phyloP scores from a whole-genome alignment of 2,888 invertebrate species.

The Onchidella celtica region DNA sequence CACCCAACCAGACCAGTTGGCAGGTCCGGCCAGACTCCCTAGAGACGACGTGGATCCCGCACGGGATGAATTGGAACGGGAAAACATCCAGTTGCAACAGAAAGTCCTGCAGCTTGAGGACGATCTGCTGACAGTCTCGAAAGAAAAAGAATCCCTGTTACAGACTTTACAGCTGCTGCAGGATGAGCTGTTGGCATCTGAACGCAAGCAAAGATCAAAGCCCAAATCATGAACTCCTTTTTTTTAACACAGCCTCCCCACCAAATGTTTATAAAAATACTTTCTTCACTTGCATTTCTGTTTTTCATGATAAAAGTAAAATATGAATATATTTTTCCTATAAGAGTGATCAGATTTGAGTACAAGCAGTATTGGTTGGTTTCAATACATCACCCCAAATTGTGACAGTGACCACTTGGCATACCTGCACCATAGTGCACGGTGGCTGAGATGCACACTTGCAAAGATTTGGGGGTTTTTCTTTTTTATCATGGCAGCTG shows the following conservation, averaged over 20 bases:
- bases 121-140: constrained; percentile 58
- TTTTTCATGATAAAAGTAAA: too few species aligned
- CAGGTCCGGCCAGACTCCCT: background rate
- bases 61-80: constrained; percentile 55
- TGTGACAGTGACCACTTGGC: too few species aligned
- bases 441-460: too few species aligned
- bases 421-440: too few species aligned
- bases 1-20: background rate
- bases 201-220: constrained; percentile 52
- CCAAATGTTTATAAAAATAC: too few species aligned
- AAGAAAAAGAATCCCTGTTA: constrained; percentile 69
- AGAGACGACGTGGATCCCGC: constrained; percentile 37
- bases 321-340: too few species aligned
- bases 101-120: constrained; percentile 64
- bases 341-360: too few species aligned
- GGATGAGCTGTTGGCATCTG: constrained; percentile 71
- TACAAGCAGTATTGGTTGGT: too few species aligned
- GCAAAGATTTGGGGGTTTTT: too few species aligned
- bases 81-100: constrained; percentile 63
- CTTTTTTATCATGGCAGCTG: too few species aligned
- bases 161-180: constrained; percentile 68
- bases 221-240: constrained; percentile 20
- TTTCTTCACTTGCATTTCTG: too few species aligned
- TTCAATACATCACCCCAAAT: too few species aligned
- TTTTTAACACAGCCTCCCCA: background rate